Base-by-base conservation (phyloP, 2,113 vertebrate genomes). In the Phylloscopus whistleri region DNA sequence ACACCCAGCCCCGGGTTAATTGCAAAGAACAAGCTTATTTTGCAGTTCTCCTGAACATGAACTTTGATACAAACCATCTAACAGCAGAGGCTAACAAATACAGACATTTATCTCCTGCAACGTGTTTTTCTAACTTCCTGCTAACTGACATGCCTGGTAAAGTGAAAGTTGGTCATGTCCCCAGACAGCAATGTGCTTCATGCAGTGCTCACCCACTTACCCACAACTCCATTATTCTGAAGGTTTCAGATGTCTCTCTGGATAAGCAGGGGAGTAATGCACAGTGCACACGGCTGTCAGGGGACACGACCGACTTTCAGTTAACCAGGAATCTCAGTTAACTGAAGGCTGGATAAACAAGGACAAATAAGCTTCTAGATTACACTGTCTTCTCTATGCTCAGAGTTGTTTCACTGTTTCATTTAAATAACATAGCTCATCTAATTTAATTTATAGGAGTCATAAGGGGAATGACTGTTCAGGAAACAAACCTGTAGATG, bases 81-180 rank as follows among this genome's bases (percentile, higher is more conserved):
- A 72, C 68, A 97, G 76, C 85, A 91, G 64, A 93, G 87, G 68
- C 72, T 92, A 90, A 83, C 58, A 63, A 80, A 92, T 58, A 62
- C 19, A 82, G 30, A 26, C 44, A 41, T 58, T 93, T 81, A 83
- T 23, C 85, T 81, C 55, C 58, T 55, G 49, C 62, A 92, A 78
- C 2, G 26, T 55, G 56, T 84, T 96, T 44, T 69, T 79, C 79
- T 80, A 89, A 89, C 53, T 93, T 87, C 46, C 90, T 79, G 55
- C 48, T 87, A 84, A 88, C 67, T 84, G 93, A 90, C 81, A 69
- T 46, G 95, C 66, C 75, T 76, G 88, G 60, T 68, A 84, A 89
- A 92, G 69, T 39, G 86, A 96, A 97, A 97, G 95, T 96, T 95
- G 96, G 96, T 87, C 89, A 96, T 4, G 94, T 96, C 96, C 96